Conservation (phyloP, 1,140 invertebrate genomes). For the Steinernema khuongi region DNA sequence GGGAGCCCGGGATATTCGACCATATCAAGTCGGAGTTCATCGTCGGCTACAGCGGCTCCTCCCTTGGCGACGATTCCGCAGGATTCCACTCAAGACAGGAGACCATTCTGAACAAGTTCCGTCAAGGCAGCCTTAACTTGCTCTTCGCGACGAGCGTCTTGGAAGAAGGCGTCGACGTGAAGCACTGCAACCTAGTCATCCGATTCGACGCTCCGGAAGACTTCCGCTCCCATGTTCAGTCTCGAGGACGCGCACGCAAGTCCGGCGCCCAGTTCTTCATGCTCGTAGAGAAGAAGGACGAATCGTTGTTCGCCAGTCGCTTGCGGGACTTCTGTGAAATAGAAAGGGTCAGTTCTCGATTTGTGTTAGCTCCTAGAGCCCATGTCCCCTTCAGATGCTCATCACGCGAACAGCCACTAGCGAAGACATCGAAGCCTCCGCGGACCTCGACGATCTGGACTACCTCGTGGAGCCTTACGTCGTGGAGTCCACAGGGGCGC, state of each 20-base stretch:
- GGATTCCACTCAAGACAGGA: conserved; percentile 46
- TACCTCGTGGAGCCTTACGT: conserved; percentile 58
- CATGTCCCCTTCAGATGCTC: conserved; percentile 63
- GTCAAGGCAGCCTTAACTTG: conserved; percentile 88
- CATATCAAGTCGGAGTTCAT: conserved; percentile 51
- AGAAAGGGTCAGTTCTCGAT: conserved; percentile 57
- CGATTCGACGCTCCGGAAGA: conserved; percentile 66
- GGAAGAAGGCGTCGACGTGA: conserved; percentile 80
- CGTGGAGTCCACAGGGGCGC: conserved; percentile 48
- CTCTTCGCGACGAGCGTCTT: conserved; percentile 76
- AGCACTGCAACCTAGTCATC: conserved; percentile 75
- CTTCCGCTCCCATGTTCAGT: conserved; percentile 51
- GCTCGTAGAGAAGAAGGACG: conserved; percentile 57
- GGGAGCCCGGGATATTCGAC: conserved; percentile 36
- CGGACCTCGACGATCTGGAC: conserved; percentile 61
- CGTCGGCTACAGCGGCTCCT: conserved; percentile 43
- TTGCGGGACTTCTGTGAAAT: conserved; percentile 59
- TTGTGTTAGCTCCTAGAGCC: not conserved
- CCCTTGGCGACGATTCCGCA: conserved; percentile 38
- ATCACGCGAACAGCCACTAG: conserved; percentile 68
- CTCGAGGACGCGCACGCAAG: conserved; percentile 60
- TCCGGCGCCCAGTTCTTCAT: conserved; percentile 60
- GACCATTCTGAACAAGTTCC: conserved; percentile 69
- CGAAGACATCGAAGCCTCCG: conserved; percentile 67
- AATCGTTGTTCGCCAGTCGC: conserved; percentile 50